Evolutionary conservation across 1,140 invertebrate genomes (phyloP).

Genomic region (Eubasilissa regina): DNA sequence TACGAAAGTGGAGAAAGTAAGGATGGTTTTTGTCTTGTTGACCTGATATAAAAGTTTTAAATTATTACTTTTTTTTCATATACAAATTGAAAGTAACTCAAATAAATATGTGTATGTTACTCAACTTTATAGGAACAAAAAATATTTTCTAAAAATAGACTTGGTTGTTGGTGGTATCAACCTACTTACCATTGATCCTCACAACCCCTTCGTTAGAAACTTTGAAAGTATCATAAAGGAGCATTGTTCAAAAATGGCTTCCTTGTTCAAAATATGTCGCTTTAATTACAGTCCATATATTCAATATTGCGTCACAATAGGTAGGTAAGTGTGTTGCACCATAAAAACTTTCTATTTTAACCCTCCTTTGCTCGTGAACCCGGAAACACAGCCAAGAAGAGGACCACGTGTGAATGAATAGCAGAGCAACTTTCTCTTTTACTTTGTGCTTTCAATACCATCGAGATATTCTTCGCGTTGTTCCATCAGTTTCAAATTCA

Average conservation of each 20-base stretch:
- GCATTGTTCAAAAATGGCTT: constrained; percentile 2
- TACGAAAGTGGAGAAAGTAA: no score
- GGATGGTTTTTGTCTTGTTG: no score
- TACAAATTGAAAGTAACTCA: no score
- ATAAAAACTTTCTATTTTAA: constrained; percentile 32
- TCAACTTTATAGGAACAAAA: no score
- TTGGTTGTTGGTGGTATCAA: not conserved
- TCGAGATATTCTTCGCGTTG: no score
- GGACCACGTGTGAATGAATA: not conserved
- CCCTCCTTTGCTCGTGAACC: constrained; percentile 12
- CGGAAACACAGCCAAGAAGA: constrained; percentile 4
- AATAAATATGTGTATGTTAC: no score
- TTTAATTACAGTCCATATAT: constrained; percentile 9
- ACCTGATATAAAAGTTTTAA: no score
- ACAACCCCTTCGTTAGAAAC: not conserved
- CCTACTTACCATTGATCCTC: not conserved
- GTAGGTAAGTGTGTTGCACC: not conserved
- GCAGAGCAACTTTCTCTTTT: constrained; percentile 7
- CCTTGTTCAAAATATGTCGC: not conserved
- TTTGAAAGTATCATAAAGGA: not conserved
- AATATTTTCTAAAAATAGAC: no score
- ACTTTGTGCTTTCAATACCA: no score
- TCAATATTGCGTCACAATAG: constrained; percentile 23
- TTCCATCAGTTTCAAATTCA: no score
- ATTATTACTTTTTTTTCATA: no score